phyloP scores from a whole-genome alignment of 2,888 invertebrate genomes.

The Creontiades dilutus region DNA sequence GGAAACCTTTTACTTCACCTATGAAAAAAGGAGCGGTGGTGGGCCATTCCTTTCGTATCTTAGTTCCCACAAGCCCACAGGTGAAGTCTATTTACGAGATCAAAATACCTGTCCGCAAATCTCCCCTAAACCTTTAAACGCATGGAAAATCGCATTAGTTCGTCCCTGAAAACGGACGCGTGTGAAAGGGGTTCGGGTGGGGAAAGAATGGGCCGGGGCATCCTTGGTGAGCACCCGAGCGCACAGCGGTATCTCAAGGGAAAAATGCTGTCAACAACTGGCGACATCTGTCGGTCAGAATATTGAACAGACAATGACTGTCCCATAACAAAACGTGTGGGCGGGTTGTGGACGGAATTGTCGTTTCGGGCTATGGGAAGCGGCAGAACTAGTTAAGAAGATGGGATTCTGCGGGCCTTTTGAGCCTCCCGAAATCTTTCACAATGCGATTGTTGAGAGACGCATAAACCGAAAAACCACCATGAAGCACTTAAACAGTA shows the following conservation, averaged over 20 bases:
- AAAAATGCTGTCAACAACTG: conserved; percentile 36
- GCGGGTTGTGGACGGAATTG: conserved; percentile 32
- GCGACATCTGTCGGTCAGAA: conserved; percentile 32
- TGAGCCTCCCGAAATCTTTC: background rate
- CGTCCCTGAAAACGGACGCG: background rate
- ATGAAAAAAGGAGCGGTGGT: background rate
- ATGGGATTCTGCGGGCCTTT: background rate
- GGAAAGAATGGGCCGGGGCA: background rate
- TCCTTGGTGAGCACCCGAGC: background rate
- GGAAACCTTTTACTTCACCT: background rate
- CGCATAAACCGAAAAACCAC: background rate
- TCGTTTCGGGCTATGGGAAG: conserved; percentile 13
- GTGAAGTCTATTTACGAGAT: conserved; percentile 35
- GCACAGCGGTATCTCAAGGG: background rate
- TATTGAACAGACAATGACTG: conserved; percentile 3
- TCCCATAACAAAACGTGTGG: conserved; percentile 37
- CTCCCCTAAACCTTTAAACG: conserved; percentile 40
- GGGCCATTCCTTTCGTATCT: conserved; percentile 2
- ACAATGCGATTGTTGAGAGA: conserved; percentile 28
- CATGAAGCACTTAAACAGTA: background rate
- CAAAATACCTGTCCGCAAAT: conserved; percentile 53
- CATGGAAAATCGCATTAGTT: conserved; percentile 37
- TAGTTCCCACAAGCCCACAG: background rate
- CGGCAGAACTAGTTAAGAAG: background rate
- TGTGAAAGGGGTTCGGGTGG: background rate